phyloP scores from a whole-genome alignment of 30 jellyfish, hydroid and myxozoan genomes.

The Morbakka virulenta region DNA sequence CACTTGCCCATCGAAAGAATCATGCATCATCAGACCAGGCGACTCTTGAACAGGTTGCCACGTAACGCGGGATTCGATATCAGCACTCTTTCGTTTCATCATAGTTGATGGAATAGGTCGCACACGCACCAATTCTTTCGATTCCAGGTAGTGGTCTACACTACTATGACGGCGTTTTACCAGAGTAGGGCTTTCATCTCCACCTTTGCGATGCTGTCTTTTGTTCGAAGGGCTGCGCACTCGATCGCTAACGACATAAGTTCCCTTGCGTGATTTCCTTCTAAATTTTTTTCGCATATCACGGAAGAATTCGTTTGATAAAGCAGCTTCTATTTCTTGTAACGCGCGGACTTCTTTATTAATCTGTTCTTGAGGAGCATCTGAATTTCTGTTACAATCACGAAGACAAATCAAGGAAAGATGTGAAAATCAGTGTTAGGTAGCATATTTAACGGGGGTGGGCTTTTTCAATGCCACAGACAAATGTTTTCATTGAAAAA shows the following conservation, averaged over 20 bases:
- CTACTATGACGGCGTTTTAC: conserved; percentile 58
- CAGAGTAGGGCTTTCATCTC: not conserved
- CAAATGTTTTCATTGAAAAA: too few species aligned
- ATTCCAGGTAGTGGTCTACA: conserved; percentile 55
- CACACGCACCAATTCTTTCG: conserved; percentile 40
- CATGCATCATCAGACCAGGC: too few species aligned
- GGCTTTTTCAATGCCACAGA: too few species aligned
- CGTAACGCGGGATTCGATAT: too few species aligned
- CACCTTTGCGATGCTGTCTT: not conserved
- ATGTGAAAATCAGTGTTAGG: too few species aligned
- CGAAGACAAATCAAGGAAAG: too few species aligned
- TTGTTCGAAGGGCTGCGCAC: conserved; percentile 27
- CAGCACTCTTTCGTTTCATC: too few species aligned
- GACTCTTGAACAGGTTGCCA: too few species aligned
- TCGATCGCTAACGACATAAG: conserved; percentile 28
- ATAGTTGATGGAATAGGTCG: too few species aligned
- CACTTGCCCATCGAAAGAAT: conserved; percentile 18
- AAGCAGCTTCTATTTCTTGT: conserved; percentile 83
- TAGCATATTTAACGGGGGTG: too few species aligned
- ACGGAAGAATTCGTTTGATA: conserved; percentile 73
- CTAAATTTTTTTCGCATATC: conserved; percentile 74
- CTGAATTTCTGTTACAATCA: conserved; percentile 63
- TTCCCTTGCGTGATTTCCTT: conserved; percentile 41
- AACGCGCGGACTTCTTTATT: conserved; percentile 63
- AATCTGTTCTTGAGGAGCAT: conserved; percentile 66